phyloP scores from a whole-genome alignment of 2,113 vertebrate genomes.

The Ovibos moschatus region DNA sequence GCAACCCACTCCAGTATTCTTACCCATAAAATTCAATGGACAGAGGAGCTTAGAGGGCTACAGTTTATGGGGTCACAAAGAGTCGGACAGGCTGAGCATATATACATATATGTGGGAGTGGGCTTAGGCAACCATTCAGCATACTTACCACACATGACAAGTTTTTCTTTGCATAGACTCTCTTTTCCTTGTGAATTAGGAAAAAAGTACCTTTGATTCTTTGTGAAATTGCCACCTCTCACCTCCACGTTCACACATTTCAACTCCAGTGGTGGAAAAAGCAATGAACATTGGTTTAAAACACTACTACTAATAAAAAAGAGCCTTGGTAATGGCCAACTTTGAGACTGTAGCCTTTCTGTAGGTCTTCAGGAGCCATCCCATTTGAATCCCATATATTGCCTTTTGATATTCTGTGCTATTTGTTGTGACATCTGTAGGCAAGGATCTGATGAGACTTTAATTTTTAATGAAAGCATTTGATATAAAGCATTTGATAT shows the following conservation, averaged over 20 bases:
- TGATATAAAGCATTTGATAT: not conserved
- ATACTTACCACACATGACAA: fast-evolving
- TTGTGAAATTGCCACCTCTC: not conserved
- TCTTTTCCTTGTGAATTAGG: not conserved
- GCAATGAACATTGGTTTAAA: not conserved
- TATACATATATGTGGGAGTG: not conserved
- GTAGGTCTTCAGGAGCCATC: not conserved
- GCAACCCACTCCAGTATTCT: not conserved
- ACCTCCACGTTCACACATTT: not conserved
- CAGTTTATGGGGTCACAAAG: not conserved
- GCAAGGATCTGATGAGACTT: not conserved
- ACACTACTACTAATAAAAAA: not conserved
- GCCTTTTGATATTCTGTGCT: not conserved
- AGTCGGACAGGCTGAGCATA: not conserved
- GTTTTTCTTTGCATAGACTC: not conserved
- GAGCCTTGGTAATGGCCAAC: not conserved
- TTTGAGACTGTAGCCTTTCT: not conserved
- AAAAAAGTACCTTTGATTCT: not conserved
- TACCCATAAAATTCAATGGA: not conserved
- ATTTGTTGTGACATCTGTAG: not conserved
- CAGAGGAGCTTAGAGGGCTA: not conserved
- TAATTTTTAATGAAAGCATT: not conserved
- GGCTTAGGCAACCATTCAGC: not conserved
- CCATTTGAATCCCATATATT: not conserved
- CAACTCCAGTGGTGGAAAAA: not conserved